A percentile compares a stretch with the other conserved stretches of the same genome.
Conservation (phyloP, 2,113 vertebrate genomes). For the Chlorodrepanis virens region DNA sequence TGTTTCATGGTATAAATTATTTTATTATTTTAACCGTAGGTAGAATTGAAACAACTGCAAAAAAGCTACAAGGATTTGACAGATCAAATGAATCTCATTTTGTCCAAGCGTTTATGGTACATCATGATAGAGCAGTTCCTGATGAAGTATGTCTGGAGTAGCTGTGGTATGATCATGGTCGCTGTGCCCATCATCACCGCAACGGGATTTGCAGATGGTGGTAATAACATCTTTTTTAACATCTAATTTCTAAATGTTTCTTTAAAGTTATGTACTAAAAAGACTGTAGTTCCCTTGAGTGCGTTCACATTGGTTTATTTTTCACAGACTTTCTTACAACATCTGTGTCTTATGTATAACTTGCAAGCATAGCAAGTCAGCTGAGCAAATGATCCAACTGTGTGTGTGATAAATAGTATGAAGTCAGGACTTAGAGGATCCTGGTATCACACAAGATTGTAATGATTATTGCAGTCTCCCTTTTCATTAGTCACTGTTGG, state of each 20-base stretch:
- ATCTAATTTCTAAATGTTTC: background rate
- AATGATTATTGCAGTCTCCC: background rate
- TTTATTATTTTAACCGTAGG: slow-evolving; percentile 70
- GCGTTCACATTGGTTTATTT: background rate
- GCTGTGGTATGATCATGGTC: slow-evolving; percentile 94
- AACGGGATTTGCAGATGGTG: slow-evolving; percentile 92
- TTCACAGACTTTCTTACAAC: background rate
- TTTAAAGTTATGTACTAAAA: background rate
- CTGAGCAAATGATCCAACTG: background rate
- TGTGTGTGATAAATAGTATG: background rate
- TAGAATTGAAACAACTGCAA: slow-evolving; percentile 96
- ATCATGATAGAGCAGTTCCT: slow-evolving; percentile 98
- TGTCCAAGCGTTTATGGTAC: slow-evolving; percentile 97
- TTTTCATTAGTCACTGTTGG: background rate
- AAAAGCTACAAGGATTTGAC: slow-evolving; percentile 93
- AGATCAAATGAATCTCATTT: slow-evolving; percentile 94
- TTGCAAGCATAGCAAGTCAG: background rate
- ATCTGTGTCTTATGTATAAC: background rate
- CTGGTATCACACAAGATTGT: background rate
- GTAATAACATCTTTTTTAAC: slow-evolving; percentile 69
- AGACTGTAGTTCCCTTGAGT: background rate
- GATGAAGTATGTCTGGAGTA: slow-evolving; percentile 99
- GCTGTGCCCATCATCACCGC: slow-evolving; percentile 98
- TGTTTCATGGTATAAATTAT: background rate
- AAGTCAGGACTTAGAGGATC: background rate